Evolutionary conservation across 2,797 vertebrate species (phyloP).

Genomic region (Uromys caudimaculatus): DNA sequence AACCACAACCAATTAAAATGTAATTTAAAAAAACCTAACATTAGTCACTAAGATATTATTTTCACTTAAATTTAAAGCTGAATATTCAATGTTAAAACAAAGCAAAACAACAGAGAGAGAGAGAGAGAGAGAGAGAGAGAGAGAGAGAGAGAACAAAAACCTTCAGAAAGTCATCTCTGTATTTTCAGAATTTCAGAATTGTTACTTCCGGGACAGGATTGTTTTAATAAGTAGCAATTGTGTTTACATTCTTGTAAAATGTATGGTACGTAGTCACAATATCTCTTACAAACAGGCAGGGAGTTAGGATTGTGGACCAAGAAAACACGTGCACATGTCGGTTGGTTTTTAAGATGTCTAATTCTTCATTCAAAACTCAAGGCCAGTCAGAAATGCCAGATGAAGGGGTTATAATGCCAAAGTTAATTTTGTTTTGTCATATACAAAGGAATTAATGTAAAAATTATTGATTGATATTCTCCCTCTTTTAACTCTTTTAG

Average conservation of each 20-base stretch:
- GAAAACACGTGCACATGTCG: conserved; percentile 47
- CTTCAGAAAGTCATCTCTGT: conserved; percentile 12
- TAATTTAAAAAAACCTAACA: conserved; percentile 52
- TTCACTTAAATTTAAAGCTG: conserved; percentile 60
- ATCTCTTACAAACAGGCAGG: not conserved
- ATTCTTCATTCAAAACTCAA: conserved; percentile 79
- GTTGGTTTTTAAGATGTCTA: conserved; percentile 55
- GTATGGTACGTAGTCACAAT: conserved; percentile 20
- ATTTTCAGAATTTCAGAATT: conserved; percentile 52
- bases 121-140: too few species aligned
- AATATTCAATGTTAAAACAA: conserved; percentile 31
- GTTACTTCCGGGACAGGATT: conserved; percentile 56
- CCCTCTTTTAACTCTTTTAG: conserved; percentile 85
- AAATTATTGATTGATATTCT: conserved; percentile 86
- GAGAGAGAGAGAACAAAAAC: not conserved
- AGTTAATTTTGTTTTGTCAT: conserved; percentile 87
- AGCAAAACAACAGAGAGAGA: not conserved
- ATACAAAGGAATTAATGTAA: conserved; percentile 86
- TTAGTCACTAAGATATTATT: conserved; percentile 63
- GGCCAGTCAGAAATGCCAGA: conserved; percentile 83
- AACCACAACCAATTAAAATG: conserved; percentile 56
- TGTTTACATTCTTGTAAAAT: conserved; percentile 64
- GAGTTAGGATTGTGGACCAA: conserved; percentile 59
- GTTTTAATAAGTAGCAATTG: conserved; percentile 58
- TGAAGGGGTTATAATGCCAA: conserved; percentile 85